These are phyloP conservation scores for Mastomys natalensis DNA, from an alignment of 2,113 vertebrate species.

Conservation along the genomic window DNA sequence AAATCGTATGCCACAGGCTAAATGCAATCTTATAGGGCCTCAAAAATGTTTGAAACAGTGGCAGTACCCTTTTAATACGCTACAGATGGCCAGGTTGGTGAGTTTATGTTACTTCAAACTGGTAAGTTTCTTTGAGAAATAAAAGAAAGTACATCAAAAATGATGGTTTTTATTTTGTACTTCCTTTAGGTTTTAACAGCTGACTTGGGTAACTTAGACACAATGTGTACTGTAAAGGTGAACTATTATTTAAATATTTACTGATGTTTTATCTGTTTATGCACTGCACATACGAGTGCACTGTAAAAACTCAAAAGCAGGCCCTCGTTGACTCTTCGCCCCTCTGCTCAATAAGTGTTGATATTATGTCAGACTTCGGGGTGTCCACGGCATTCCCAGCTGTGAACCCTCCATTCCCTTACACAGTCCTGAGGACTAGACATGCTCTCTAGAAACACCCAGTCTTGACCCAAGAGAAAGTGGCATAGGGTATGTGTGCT, in stretches of 20 bases:
- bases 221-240: background rate
- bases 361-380: background rate
- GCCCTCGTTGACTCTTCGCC: background rate
- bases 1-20: background rate
- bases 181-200: background rate
- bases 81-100: background rate
- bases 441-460: background rate
- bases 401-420: background rate
- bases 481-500: background rate
- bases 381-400: background rate
- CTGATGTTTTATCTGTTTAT: conserved; percentile 24
- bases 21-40: background rate
- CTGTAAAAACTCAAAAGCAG: background rate
- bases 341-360: background rate
- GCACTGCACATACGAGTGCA: background rate
- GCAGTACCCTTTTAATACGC: background rate
- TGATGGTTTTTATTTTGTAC: background rate
- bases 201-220: background rate
- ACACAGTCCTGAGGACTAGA: background rate
- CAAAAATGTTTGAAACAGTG: conserved; percentile 18
- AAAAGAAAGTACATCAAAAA: background rate
- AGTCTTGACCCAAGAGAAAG: background rate
- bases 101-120: background rate
- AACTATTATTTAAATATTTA: conserved; percentile 13
- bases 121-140: background rate